Evolutionary conservation across 2,888 invertebrate species (phyloP).

Genomic region (Tanytarsus gracilentus): DNA sequence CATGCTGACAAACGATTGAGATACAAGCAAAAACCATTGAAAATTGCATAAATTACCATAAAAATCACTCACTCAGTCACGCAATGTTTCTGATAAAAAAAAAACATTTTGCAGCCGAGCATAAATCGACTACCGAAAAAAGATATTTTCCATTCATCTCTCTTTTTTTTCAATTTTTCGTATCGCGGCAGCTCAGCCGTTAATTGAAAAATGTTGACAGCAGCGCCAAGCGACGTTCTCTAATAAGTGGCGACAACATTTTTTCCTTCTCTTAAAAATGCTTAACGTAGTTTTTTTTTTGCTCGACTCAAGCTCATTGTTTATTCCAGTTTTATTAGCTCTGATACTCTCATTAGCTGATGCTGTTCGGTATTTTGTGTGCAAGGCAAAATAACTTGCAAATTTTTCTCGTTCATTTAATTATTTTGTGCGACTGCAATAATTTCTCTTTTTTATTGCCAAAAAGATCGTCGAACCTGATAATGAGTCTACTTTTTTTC

Average conservation of each 20-base stretch:
- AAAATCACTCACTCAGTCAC: neutral
- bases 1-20: too few relatives aligned
- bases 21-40: neutral
- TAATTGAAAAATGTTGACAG: neutral
- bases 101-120: neutral
- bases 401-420: too few relatives aligned
- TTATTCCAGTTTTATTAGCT: neutral
- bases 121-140: neutral
- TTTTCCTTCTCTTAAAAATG: neutral
- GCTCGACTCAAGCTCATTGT: neutral
- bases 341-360: too few relatives aligned
- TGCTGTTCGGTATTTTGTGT: too few relatives aligned
- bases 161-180: neutral
- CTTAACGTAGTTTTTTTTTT: conserved; percentile 3
- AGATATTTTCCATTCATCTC: neutral
- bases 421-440: too few relatives aligned
- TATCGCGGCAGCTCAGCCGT: neutral
- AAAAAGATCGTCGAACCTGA: too few relatives aligned
- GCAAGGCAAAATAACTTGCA: too few relatives aligned
- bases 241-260: conserved; percentile 23
- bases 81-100: neutral
- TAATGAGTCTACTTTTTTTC: too few relatives aligned
- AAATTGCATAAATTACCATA: conserved; percentile 3
- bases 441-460: too few relatives aligned
- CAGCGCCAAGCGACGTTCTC: neutral